Conservation (phyloP, 2,113 vertebrate genomes). For the Spheniscus mendiculus region DNA sequence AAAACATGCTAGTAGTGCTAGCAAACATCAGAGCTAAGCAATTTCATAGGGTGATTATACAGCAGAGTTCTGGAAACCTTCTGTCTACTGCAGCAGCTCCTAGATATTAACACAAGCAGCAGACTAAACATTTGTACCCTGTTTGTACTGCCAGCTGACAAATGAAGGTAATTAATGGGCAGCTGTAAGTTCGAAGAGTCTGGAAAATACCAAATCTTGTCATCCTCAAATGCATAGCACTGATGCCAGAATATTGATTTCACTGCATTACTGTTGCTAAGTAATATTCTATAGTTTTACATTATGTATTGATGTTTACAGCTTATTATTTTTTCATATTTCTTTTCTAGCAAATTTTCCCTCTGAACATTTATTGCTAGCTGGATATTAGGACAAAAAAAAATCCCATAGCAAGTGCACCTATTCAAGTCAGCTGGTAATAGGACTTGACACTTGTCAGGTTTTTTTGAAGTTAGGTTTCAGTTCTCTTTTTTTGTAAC, state of each 20-base stretch:
- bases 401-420: not conserved
- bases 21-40: constrained; percentile 42
- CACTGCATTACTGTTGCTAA: not conserved
- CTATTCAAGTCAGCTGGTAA: not conserved
- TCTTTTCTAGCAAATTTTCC: not conserved
- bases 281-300: not conserved
- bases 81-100: constrained; percentile 38
- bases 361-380: constrained; percentile 2
- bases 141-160: constrained; percentile 69
- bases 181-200: constrained; percentile 56
- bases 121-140: constrained; percentile 79
- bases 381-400: not conserved
- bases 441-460: constrained; percentile 44
- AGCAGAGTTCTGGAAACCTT: constrained; percentile 68
- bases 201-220: constrained; percentile 63
- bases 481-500: not conserved
- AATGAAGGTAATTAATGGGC: constrained; percentile 77
- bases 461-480: constrained; percentile 33
- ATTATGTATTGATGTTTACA: not conserved
- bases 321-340: not conserved
- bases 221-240: constrained; percentile 13
- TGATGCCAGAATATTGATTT: constrained; percentile 53
- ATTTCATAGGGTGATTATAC: constrained; percentile 53
- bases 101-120: constrained; percentile 70
- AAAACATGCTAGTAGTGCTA: constrained; percentile 19